Evolutionary conservation across 2,113 vertebrate genomes (phyloP).

Genomic region (Rhea pennata): DNA sequence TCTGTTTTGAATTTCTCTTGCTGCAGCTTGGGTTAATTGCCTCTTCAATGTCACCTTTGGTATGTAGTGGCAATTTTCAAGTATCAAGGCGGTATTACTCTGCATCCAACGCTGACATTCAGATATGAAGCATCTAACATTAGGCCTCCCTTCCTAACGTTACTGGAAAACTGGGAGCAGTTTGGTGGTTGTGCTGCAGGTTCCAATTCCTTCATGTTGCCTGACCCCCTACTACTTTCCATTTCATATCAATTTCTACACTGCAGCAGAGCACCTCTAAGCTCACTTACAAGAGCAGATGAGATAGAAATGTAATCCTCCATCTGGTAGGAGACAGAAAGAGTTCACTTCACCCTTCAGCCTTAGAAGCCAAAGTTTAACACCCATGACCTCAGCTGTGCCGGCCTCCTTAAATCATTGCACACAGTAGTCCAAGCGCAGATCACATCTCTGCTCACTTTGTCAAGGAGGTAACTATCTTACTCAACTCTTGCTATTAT

Average conservation of each 20-base stretch:
- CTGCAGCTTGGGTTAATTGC: not conserved
- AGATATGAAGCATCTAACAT: not conserved
- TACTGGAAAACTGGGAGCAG: not conserved
- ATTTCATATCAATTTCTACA: not conserved
- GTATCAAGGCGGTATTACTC: not conserved
- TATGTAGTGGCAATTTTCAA: not conserved
- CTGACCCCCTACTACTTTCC: not conserved
- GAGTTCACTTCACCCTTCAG: not conserved
- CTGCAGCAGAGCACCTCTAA: not conserved
- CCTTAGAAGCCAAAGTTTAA: not conserved
- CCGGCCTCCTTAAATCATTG: no score
- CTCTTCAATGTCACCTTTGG: not conserved
- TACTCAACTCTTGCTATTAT: not conserved
- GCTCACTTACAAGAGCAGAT: not conserved
- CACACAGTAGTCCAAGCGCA: not conserved
- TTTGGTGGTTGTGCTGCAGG: not conserved
- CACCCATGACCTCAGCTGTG: not conserved
- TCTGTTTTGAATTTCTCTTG: not conserved
- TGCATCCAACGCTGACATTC: not conserved
- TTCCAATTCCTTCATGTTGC: not conserved
- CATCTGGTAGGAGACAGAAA: not conserved
- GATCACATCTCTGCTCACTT: rapidly evolving
- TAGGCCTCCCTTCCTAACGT: not conserved
- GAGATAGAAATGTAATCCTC: not conserved
- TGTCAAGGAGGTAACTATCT: not conserved